Evolutionary conservation across 1,140 invertebrate species (phyloP).

Genomic region (Drosophila pachea): DNA sequence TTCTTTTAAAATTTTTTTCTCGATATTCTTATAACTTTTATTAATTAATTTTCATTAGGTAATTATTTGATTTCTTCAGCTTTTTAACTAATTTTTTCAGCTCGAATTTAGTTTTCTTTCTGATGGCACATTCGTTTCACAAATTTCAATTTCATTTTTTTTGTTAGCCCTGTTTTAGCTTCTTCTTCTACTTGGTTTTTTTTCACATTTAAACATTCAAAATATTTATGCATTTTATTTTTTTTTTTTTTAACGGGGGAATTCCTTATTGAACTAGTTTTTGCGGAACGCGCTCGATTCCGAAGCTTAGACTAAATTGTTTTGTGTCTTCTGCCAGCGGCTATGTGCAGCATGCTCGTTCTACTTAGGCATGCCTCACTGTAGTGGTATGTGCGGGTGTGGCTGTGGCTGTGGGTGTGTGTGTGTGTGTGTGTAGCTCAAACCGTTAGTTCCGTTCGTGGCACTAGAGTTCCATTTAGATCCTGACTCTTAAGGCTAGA

Average conservation of each 20-base stretch:
- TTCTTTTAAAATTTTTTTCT: conserved; percentile 30
- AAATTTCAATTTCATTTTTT: conserved; percentile 31
- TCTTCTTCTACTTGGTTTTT: conserved; percentile 41
- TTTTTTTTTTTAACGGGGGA: conserved; percentile 20
- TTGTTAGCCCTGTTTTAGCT: conserved; percentile 36
- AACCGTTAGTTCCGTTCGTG: conserved; percentile 68
- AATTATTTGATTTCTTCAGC: conserved; percentile 35
- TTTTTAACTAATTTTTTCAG: conserved; percentile 28
- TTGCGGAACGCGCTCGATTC: conserved; percentile 4
- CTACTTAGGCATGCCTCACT: conserved; percentile 19
- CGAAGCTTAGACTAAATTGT: conserved; percentile 15
- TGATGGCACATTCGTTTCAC: conserved; percentile 75
- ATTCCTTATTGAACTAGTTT: conserved; percentile 35
- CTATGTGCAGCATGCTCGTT: conserved; percentile 58
- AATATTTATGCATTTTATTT: no score
- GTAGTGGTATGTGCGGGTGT: not conserved
- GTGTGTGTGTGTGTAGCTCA: conserved; percentile 17
- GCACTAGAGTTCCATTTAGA: conserved; percentile 65
- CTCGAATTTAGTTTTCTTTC: conserved; percentile 31
- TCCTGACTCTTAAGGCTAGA: conserved; percentile 57
- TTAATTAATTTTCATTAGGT: conserved; percentile 7
- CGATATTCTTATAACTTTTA: conserved; percentile 13
- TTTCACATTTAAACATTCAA: conserved; percentile 43
- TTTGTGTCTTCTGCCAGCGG: conserved; percentile 65
- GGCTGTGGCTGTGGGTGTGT: conserved; percentile 4